Conservation (phyloP, 2,888 invertebrate species). For the Chymomyza caudatula region DNA sequence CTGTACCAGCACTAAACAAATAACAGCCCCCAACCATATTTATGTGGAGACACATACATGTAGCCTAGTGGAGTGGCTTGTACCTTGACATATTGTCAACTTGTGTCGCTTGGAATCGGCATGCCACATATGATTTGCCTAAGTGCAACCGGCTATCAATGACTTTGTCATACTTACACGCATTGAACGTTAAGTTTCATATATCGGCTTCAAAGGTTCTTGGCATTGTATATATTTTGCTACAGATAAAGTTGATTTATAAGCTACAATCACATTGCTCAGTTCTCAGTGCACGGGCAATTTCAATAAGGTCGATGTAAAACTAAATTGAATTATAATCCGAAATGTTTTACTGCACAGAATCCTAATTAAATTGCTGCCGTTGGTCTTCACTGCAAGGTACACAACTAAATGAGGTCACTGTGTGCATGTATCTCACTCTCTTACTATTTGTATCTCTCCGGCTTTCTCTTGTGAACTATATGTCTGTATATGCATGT, state of each 20-base stretch:
- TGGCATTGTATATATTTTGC: too few species aligned
- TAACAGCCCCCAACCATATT: not conserved
- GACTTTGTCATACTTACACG: conserved; percentile 35
- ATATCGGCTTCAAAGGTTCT: not conserved
- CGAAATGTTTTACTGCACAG: conserved; percentile 3
- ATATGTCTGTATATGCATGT: conserved; percentile 19
- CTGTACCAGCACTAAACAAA: not conserved
- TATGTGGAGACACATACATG: not conserved
- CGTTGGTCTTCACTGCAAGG: conserved; percentile 13
- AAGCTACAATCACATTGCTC: conserved; percentile 3
- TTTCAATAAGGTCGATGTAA: conserved; percentile 21
- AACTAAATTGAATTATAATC: conserved; percentile 58
- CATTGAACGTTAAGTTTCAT: not conserved
- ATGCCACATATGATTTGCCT: conserved; percentile 31
- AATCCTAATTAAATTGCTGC: conserved; percentile 19
- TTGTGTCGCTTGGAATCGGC: not conserved
- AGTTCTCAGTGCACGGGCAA: conserved; percentile 16
- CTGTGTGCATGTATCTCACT: conserved; percentile 10
- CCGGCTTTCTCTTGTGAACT: conserved; percentile 17
- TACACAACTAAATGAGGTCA: conserved; percentile 55
- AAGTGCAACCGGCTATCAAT: conserved; percentile 38
- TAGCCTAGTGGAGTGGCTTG: conserved; percentile 28
- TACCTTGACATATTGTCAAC: conserved; percentile 25
- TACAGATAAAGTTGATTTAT: conserved; percentile 41
- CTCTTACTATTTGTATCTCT: not conserved